Base-by-base conservation (phyloP, 2,797 vertebrate genomes). In the Muscicapa striata region DNA sequence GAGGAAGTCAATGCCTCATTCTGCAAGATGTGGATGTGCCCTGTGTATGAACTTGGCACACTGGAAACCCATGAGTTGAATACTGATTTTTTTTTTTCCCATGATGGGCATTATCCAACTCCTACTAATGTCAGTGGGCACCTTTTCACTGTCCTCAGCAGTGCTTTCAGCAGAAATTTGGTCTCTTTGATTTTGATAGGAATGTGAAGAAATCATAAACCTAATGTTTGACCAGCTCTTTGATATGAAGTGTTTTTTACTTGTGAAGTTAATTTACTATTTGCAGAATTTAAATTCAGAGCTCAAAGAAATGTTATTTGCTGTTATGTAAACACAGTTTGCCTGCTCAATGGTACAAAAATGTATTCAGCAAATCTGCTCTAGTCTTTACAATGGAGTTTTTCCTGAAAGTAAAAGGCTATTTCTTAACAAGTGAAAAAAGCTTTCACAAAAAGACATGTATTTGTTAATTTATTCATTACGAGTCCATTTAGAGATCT, bases 241-340 rank as follows among this genome's bases (percentile, higher is more conserved):
- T 87, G 43, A 23, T 48, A 77, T 24, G 19, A 87, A 87, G 30
- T 66, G 54, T 13, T 92, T 84, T 92, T 34, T 48, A 64, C 43
- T 41, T 13, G 14, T 30, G 16, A 46, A 85, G 81, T 58, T 85
- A 85, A 87, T 74, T 80, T 91, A 81, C 69, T 92, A 66, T 87
- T 96, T 96, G 78, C n/a, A 83, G 40, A 92, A 67, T 74, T 95
- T 87, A 51, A 85, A 84, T 75, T 84, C 69, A 81, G 62, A 89
- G 32, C 12, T 72, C 73, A 62, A 80, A 41, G 81, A 89, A 92
- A 48, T 67, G 32, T 49, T 89, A 63, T 89, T 95, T 94, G 69
- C 46, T 91, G 24, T 45, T 78, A 54, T 14, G 32, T 81, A 84
- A 84, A 52, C 5, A 1, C 30, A 72, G 29, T 91, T 93, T 89